phyloP scores from a whole-genome alignment of 2,888 invertebrate species.

The Folsomia manolachei region DNA sequence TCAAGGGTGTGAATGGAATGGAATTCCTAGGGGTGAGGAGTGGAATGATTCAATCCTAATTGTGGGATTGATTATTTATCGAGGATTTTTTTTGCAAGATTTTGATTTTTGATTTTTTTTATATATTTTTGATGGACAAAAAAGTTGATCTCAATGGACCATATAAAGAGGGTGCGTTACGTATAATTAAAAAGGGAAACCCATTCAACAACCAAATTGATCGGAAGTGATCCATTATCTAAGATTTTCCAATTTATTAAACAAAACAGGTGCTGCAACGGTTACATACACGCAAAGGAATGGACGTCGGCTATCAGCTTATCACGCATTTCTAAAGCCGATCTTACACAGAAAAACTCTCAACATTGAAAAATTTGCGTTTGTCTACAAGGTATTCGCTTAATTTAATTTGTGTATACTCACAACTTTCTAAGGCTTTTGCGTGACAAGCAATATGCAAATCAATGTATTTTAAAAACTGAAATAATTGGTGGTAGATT shows the following conservation, averaged over 20 bases:
- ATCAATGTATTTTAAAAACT: too few relatives aligned
- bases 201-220: too few relatives aligned
- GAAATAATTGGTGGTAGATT: slow-evolving; percentile 31
- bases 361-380: slow-evolving; percentile 44
- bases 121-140: too few relatives aligned
- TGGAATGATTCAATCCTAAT: too few relatives aligned
- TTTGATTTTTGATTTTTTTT: too few relatives aligned
- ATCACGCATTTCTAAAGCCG: slow-evolving; percentile 46
- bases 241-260: neutral
- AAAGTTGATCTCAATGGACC: slow-evolving; percentile 48
- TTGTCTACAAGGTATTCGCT: slow-evolving; percentile 43
- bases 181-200: too few relatives aligned
- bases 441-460: too few relatives aligned
- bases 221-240: neutral
- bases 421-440: too few relatives aligned
- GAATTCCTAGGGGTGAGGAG: too few relatives aligned
- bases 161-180: slow-evolving; percentile 44
- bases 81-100: too few relatives aligned
- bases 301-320: slow-evolving; percentile 46
- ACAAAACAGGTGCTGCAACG: slow-evolving; percentile 46
- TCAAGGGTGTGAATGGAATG: slow-evolving; percentile 47
- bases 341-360: slow-evolving; percentile 35
- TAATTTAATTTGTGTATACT: neutral
- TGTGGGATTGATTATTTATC: too few relatives aligned
- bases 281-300: slow-evolving; percentile 46